A percentile compares a stretch with the other conserved stretches of the same genome.
These are phyloP conservation scores for Phaonia tiefii DNA, from an alignment of 2,888 invertebrate genomes.

Conservation along the genomic window DNA sequence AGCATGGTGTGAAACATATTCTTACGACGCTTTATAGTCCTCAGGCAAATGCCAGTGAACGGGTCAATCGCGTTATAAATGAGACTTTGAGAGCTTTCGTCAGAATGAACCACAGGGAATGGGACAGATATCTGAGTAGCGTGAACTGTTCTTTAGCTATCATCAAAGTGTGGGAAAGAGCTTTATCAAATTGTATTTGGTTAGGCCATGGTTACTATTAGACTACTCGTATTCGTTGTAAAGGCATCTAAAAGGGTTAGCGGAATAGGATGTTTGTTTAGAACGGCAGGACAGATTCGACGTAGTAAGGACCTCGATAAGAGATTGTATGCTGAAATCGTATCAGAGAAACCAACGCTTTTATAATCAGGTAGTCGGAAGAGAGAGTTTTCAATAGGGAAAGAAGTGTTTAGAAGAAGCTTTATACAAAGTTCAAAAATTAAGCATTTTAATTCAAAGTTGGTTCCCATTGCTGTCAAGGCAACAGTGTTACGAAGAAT, in stretches of 20 bases:
- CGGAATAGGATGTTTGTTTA: background rate
- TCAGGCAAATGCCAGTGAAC: too few species aligned
- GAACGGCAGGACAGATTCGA: slow-evolving; percentile 6
- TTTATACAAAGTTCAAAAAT: background rate
- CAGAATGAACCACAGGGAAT: too few species aligned
- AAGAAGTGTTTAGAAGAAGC: background rate
- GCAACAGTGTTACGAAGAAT: background rate
- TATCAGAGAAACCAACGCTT: background rate
- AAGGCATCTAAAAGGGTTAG: slow-evolving; percentile 1
- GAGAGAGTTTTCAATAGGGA: background rate
- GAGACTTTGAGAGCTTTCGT: too few species aligned
- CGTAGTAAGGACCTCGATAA: background rate
- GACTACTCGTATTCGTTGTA: too few species aligned
- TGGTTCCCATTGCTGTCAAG: background rate
- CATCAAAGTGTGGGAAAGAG: too few species aligned
- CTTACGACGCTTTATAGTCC: slow-evolving; percentile 55
- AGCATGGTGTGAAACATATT: slow-evolving; percentile 24
- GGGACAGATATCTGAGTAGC: too few species aligned
- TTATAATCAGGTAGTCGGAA: slow-evolving; percentile 8
- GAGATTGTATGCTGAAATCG: background rate
- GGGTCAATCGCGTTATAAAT: too few species aligned
- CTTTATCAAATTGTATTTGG: too few species aligned
- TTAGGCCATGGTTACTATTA: too few species aligned
- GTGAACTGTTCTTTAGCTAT: too few species aligned
- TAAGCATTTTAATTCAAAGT: background rate